These are phyloP conservation scores for Papilio glaucus DNA, from an alignment of 1,140 invertebrate genomes.

Conservation along the genomic window DNA sequence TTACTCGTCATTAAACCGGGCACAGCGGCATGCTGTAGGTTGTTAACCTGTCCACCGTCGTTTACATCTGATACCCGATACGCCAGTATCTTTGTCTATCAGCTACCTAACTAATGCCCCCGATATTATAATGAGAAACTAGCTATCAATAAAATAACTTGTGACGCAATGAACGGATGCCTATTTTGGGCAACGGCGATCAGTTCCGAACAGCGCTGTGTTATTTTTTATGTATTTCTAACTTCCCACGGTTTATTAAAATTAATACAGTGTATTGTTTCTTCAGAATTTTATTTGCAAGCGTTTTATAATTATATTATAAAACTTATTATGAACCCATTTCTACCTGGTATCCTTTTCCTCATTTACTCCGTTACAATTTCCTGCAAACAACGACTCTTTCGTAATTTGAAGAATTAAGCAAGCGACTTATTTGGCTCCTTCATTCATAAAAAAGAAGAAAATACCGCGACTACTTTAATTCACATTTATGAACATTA, in stretches of 20 bases:
- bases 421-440: no score
- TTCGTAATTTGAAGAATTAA: no score
- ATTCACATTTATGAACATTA: no score
- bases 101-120: constrained; percentile 67
- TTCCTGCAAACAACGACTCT: no score
- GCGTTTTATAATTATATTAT: no score
- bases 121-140: constrained; percentile 67
- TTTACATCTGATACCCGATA: constrained; percentile 74
- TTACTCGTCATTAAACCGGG: constrained; percentile 59
- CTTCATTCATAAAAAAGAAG: no score
- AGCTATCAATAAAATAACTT: constrained; percentile 36
- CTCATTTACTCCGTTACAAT: no score
- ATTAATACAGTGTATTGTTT: no score
- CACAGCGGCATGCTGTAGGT: constrained; percentile 65
- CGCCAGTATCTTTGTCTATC: constrained; percentile 67
- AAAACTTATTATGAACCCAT: no score
- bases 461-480: no score
- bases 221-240: neutral
- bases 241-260: neutral
- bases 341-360: no score
- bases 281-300: neutral
- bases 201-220: neutral
- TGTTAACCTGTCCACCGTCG: constrained; percentile 68
- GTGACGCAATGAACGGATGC: constrained; percentile 30
- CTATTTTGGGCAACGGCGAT: constrained; percentile 21